A percentile compares a stretch with the other conserved stretches of the same genome.
phyloP scores from a whole-genome alignment of 2,888 invertebrate genomes.

The Anorthoa munda region DNA sequence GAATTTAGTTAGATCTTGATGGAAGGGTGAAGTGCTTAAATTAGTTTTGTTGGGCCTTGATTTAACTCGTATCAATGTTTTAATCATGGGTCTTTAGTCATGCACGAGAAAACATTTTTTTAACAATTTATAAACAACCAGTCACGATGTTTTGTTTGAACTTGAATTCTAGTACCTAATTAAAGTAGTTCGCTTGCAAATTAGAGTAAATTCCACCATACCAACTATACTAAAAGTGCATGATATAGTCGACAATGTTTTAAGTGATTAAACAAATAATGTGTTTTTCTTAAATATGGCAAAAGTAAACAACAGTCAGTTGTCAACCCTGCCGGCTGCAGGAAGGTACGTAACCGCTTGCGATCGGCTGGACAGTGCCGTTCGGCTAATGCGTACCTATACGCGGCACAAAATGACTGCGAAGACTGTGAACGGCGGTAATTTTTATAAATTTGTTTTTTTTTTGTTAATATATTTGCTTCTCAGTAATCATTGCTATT shows the following conservation, averaged over 20 bases:
- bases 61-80: constrained; percentile 21
- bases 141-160: background rate
- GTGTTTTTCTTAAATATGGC: background rate
- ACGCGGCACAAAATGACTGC: constrained; percentile 59
- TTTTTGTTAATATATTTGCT: background rate
- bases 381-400: constrained; percentile 82
- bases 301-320: background rate
- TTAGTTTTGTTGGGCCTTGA: constrained; percentile 22
- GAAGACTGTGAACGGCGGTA: constrained; percentile 52
- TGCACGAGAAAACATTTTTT: constrained; percentile 9
- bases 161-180: background rate
- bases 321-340: constrained; percentile 74
- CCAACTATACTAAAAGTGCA: too few species aligned
- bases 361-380: constrained; percentile 79
- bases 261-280: background rate
- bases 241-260: too few species aligned
- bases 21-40: constrained; percentile 20
- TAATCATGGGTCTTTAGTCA: constrained; percentile 17
- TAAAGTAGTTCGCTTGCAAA: background rate
- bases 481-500: background rate
- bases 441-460: background rate
- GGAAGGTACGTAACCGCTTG: constrained; percentile 72
- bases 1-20: constrained; percentile 31
- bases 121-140: background rate
- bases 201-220: background rate